Evolutionary conservation across 2,888 invertebrate genomes (phyloP).

Genomic region (Eugnorisma glareosa): DNA sequence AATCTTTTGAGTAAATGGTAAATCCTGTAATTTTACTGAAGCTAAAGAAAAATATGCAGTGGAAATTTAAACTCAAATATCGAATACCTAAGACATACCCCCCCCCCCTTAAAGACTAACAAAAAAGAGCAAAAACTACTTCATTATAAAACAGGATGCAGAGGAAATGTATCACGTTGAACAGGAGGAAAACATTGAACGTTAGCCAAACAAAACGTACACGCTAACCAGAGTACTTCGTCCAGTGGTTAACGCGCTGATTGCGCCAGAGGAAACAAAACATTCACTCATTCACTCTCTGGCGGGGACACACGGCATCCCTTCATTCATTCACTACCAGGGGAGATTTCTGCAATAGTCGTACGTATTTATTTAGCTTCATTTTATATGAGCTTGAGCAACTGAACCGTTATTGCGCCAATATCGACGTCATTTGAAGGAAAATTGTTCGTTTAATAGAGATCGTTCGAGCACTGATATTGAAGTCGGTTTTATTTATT

Average conservation of each 20-base stretch:
- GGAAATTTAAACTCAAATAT: not conserved
- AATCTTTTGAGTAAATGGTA: constrained; percentile 4
- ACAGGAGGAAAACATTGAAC: constrained; percentile 22
- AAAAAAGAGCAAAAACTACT: not conserved
- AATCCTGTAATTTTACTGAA: not conserved
- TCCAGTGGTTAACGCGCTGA: constrained; percentile 19
- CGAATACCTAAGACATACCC: not conserved
- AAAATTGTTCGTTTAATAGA: constrained; percentile 54
- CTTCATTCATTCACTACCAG: constrained; percentile 22
- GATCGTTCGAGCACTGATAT: constrained; percentile 44
- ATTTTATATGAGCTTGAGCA: constrained; percentile 22
- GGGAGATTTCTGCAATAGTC: constrained; percentile 30
- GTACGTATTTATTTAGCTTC: constrained; percentile 50
- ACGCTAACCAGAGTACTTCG: constrained; percentile 24
- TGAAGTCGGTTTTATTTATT: constrained; percentile 38
- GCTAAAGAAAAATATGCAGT: not conserved
- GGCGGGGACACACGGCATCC: constrained; percentile 8
- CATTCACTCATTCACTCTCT: constrained; percentile 38
- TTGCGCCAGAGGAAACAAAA: constrained; percentile 30
- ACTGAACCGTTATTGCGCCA: constrained; percentile 55
- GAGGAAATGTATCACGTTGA: constrained; percentile 19
- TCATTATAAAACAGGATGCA: not conserved
- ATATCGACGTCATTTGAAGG: constrained; percentile 59
- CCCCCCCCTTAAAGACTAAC: not conserved
- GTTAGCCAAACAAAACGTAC: constrained; percentile 5